A percentile compares a stretch with the other conserved stretches of the same genome.
Conservation (phyloP, 2,113 vertebrate genomes). For the Pelecanus crispus region DNA sequence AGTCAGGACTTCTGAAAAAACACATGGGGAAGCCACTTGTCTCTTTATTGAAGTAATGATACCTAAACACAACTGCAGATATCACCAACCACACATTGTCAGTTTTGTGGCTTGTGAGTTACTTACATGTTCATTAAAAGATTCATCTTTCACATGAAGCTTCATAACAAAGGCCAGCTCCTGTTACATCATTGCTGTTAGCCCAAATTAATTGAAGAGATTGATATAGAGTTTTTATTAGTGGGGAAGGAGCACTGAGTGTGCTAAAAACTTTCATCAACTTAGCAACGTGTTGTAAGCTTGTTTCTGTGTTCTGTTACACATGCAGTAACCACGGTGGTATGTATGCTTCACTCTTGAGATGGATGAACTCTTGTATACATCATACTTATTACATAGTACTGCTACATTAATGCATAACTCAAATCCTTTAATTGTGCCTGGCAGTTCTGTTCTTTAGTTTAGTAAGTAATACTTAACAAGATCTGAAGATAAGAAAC, state of each 20-base stretch:
- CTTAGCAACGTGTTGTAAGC: not conserved
- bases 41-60: not conserved
- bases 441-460: not conserved
- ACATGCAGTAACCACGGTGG: not conserved
- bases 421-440: not conserved
- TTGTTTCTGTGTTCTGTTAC: not conserved
- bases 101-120: not conserved
- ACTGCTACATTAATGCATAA: not conserved
- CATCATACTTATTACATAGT: not conserved
- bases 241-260: not conserved
- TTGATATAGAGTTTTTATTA: not conserved
- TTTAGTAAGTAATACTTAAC: not conserved
- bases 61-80: too few relatives aligned
- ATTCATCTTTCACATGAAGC: not conserved
- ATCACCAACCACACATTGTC: not conserved
- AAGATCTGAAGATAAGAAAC: not conserved
- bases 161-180: not conserved
- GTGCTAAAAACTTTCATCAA: not conserved
- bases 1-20: not conserved
- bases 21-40: not conserved
- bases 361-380: not conserved
- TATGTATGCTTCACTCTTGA: not conserved
- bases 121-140: not conserved
- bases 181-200: not conserved
- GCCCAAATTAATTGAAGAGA: not conserved